Conservation (phyloP, 2,888 invertebrate genomes). For the Oscheius onirici region DNA sequence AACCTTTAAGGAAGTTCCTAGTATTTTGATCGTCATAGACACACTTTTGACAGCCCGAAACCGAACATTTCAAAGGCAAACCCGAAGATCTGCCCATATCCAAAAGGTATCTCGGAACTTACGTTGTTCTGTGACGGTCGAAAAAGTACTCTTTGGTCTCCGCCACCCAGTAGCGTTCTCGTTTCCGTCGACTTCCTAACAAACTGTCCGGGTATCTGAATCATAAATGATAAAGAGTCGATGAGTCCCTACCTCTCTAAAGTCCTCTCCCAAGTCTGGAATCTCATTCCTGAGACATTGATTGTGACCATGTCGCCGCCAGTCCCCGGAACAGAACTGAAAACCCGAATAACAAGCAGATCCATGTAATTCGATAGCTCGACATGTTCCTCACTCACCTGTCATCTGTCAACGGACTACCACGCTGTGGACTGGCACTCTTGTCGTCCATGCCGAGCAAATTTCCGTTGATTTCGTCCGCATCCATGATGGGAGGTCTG, state of each 20-base stretch:
- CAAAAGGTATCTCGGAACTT: constrained; percentile 28
- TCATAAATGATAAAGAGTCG: background rate
- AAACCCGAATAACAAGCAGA: background rate
- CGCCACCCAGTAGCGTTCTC: constrained; percentile 60
- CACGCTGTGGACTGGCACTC: constrained; percentile 50
- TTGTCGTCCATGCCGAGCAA: constrained; percentile 38
- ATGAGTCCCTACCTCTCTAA: constrained; percentile 25
- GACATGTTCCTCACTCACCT: constrained; percentile 10
- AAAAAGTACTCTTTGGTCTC: constrained; percentile 69
- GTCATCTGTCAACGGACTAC: constrained; percentile 44
- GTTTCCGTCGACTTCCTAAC: constrained; percentile 64
- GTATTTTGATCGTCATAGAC: too few species aligned
- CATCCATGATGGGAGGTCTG: constrained; percentile 34
- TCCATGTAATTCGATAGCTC: background rate
- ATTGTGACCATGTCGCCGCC: constrained; percentile 55
- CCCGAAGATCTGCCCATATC: too few species aligned
- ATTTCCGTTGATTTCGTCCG: constrained; percentile 44
- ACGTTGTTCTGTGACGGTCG: constrained; percentile 69
- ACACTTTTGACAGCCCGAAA: too few species aligned
- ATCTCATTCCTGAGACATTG: constrained; percentile 68
- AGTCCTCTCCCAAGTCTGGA: constrained; percentile 68
- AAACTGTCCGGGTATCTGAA: constrained; percentile 67
- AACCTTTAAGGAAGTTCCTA: too few species aligned
- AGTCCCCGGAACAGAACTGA: constrained; percentile 29
- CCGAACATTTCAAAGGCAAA: too few species aligned